A percentile compares a stretch with the other conserved stretches of the same genome.
phyloP scores from a whole-genome alignment of 2,888 invertebrate species.

The Lasioglossum zephyrum region DNA sequence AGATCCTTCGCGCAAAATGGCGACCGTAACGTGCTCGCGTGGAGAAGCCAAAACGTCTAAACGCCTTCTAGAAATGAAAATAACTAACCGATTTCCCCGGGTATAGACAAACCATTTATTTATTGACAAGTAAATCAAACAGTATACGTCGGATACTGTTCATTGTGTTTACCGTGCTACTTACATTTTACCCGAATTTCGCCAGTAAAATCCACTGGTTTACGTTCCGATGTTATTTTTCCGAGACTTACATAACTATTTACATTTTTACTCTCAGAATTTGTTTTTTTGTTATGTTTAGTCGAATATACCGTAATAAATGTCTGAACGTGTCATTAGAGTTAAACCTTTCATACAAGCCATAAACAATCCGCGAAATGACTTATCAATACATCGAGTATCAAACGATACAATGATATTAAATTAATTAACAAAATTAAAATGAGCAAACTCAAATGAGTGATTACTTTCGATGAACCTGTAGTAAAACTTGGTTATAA shows the following conservation, averaged over 20 bases:
- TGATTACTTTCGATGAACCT: too few species aligned
- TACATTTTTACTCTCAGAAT: background rate
- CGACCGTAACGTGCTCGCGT: constrained; percentile 21
- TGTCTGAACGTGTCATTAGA: too few species aligned
- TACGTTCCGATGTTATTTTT: background rate
- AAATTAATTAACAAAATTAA: too few species aligned
- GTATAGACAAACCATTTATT: constrained; percentile 39
- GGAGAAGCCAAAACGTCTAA: constrained; percentile 9
- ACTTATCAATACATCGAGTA: too few species aligned
- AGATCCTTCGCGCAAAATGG: constrained; percentile 26
- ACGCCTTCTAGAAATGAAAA: constrained; percentile 11
- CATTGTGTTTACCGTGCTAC: background rate
- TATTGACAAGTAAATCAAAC: constrained; percentile 30
- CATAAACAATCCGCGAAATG: background rate
- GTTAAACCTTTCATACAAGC: background rate
- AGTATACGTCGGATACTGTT: constrained; percentile 10
- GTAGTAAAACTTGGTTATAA: too few species aligned
- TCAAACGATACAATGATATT: too few species aligned
- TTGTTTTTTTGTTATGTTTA: background rate
- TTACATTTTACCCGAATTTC: constrained; percentile 2
- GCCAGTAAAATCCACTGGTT: background rate
- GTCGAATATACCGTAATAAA: background rate
- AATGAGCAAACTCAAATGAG: too few species aligned
- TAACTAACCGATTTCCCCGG: constrained; percentile 23
- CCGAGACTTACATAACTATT: background rate